Evolutionary conservation across 2,113 vertebrate genomes (phyloP), one percentile per base, ranked within the genome.

Genomic region (Tapirus terrestris): DNA sequence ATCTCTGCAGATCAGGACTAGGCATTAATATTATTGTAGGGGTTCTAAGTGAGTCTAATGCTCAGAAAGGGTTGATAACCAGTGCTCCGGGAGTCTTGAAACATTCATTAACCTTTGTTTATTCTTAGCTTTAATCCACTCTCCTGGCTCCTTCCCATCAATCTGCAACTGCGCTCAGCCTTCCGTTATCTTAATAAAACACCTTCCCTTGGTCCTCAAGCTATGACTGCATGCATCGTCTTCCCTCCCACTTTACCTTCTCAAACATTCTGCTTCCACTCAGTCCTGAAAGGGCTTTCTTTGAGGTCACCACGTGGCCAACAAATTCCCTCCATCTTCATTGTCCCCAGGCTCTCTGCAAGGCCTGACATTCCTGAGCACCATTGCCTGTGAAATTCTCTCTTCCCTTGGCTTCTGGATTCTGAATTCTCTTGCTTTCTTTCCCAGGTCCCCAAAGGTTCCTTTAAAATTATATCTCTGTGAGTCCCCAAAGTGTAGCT

Each of bases 61-160:
- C 88, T 63, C 45, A 76, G n/a, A 88, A 84, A 85, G 5, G 4
- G 27, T 73, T 83, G 23, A 56, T 63, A 91, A 65, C 7, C 16
- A 90, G 45, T 48, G 53, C 36, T 63, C 51, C 17, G 0, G n/a
- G 4, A 39, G 21, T 31, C n/a, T 31, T 67, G 17, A 85, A 60
- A 82, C 70, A 17, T 83, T 94, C 53, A 84, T 76, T 95, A 75
- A 65, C 10, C n/a, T 82, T 94, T 82, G n/a, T 60, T 68, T 84
- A 83, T 51, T 67, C 60, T 81, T 93, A 95, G n/a, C 23, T 76
- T 84, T 83, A 91, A 82, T 91, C 16, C n/a, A n/a, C 68, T 87
- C 86, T 72, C 58, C 31, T 76, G 79, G 8, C 76, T 94, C 12
- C 39, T 94, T 91, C n/a, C 53, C 27, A 8, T 45, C 53, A 93